Conservation (phyloP, 2,797 vertebrate species). For the Sebastes nivosus region DNA sequence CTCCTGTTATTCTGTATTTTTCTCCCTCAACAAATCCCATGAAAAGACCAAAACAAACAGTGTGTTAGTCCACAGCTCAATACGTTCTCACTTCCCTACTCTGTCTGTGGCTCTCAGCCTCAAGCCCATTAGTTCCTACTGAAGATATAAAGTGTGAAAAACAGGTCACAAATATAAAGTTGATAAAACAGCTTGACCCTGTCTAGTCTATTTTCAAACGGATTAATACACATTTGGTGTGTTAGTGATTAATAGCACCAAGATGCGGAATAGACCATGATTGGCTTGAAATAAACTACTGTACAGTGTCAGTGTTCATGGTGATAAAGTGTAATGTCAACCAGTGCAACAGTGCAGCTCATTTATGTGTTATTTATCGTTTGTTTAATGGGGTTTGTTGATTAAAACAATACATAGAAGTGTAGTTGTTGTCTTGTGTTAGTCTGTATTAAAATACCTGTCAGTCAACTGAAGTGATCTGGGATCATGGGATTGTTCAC, state of each 20-base stretch:
- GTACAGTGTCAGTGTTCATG: not conserved
- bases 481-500: not conserved
- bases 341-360: not conserved
- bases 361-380: not conserved
- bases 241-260: not conserved
- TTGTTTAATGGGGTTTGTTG: not conserved
- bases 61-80: not conserved
- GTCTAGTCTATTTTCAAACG: not conserved
- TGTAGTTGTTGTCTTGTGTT: not conserved
- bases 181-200: not conserved
- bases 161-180: not conserved
- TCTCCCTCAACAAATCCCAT: not conserved
- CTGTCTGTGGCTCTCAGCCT: not conserved
- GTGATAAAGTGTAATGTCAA: not conserved
- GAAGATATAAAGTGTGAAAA: not conserved
- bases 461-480: not conserved
- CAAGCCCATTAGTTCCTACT: not conserved
- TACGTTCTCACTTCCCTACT: not conserved
- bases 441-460: too few species aligned
- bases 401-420: not conserved
- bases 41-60: conserved; percentile 7
- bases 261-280: not conserved
- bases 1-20: not conserved
- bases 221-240: not conserved
- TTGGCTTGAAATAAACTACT: not conserved